phyloP scores from a whole-genome alignment of 2,888 invertebrate species.

The Cosmia trapezina region DNA sequence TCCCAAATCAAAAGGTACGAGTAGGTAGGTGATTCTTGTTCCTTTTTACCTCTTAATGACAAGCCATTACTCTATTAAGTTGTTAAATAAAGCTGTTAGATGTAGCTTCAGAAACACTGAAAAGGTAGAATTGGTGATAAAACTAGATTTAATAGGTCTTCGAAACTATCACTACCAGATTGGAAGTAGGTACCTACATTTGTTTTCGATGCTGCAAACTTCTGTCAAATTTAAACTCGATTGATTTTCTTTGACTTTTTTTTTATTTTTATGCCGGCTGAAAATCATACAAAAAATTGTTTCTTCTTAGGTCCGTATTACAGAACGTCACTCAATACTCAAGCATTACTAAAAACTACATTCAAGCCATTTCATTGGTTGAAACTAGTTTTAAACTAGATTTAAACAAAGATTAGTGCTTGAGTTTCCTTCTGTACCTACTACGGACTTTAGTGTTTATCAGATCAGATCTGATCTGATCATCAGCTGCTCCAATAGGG shows the following conservation, averaged over 20 bases:
- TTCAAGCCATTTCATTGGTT: too few species aligned
- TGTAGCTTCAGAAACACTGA: not conserved
- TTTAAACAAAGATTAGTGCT: too few species aligned
- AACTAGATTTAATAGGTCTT: not conserved
- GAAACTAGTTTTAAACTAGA: too few species aligned
- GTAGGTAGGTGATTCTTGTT: not conserved
- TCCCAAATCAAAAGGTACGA: not conserved
- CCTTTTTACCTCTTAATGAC: not conserved
- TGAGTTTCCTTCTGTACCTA: too few species aligned
- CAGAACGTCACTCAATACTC: too few species aligned
- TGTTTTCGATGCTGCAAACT: not conserved
- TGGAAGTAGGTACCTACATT: too few species aligned
- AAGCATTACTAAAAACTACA: too few species aligned
- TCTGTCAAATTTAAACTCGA: not conserved
- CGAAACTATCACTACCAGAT: not conserved
- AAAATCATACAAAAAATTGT: not conserved
- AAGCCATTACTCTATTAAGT: conserved; percentile 5
- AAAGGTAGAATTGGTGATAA: not conserved
- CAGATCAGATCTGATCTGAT: not conserved
- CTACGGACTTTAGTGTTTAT: too few species aligned
- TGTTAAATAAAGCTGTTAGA: conserved; percentile 14
- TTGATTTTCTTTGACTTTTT: not conserved
- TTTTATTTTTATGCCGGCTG: too few species aligned
- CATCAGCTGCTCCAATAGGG: not conserved
- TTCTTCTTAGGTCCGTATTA: too few species aligned